Percentiles rank a stretch among this genome's conserved stretches.
These are phyloP conservation scores for Lingula anatina DNA, from an alignment of 2,888 invertebrate genomes.

Conservation along the genomic window DNA sequence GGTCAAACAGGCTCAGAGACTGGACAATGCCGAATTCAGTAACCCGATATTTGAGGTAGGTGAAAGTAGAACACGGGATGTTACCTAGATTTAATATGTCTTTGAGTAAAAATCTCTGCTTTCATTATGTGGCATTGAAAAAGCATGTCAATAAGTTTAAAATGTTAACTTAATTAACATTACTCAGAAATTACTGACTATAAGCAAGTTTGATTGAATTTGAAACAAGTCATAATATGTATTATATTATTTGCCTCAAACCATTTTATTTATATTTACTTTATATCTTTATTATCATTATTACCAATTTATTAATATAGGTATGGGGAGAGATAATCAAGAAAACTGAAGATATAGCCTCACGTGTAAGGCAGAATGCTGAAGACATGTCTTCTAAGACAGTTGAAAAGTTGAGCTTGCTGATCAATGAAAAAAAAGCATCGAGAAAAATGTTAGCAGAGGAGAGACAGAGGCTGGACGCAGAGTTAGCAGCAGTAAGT, in stretches of 20 bases:
- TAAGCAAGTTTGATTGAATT: too few relatives aligned
- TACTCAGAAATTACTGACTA: too few relatives aligned
- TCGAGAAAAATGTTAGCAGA: conserved; percentile 83
- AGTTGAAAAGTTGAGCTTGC: conserved; percentile 71
- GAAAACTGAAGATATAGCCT: conserved; percentile 80
- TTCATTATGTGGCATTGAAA: too few relatives aligned
- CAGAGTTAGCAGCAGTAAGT: conserved; percentile 74
- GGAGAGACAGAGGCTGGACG: conserved; percentile 77
- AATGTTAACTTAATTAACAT: too few relatives aligned
- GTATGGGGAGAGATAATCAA: conserved; percentile 82
- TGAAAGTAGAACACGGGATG: too few relatives aligned
- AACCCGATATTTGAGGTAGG: conserved; percentile 35
- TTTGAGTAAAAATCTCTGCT: too few relatives aligned
- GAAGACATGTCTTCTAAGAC: conserved; percentile 79
- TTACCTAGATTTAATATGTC: too few relatives aligned
- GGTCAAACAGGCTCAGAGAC: conserved; percentile 37
- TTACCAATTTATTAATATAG: conserved; percentile 45
- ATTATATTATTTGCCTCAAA: too few relatives aligned
- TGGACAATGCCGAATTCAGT: conserved; percentile 35
- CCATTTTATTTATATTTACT: too few relatives aligned
- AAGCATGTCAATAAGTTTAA: too few relatives aligned
- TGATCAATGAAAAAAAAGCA: conserved; percentile 82
- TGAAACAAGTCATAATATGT: too few relatives aligned
- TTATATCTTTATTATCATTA: too few relatives aligned
- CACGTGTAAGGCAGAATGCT: conserved; percentile 76